phyloP scores from a whole-genome alignment of 2,888 invertebrate species.

The Caenorhabditis macrosperma region DNA sequence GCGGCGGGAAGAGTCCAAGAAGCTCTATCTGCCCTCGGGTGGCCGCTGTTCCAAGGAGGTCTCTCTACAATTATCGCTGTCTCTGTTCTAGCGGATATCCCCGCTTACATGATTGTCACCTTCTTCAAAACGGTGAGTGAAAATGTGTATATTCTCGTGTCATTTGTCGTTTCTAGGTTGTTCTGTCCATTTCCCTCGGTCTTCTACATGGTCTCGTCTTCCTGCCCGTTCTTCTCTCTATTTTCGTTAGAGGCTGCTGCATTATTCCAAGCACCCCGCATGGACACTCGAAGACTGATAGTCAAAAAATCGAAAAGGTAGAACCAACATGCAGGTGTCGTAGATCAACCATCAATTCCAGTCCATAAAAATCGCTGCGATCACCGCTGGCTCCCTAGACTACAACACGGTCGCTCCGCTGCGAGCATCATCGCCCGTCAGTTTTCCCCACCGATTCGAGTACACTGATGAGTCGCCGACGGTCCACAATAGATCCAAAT shows the following conservation, averaged over 20 bases:
- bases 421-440: conserved; percentile 44
- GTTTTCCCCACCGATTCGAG: conserved; percentile 49
- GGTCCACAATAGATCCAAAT: conserved; percentile 60
- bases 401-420: conserved; percentile 51
- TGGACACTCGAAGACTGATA: not conserved
- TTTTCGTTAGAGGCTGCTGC: conserved; percentile 78
- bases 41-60: conserved; percentile 89
- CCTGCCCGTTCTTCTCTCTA: conserved; percentile 84
- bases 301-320: conserved; percentile 48
- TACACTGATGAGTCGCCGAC: conserved; percentile 58
- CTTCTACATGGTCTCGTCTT: conserved; percentile 93
- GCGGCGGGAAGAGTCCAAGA: conserved; percentile 84
- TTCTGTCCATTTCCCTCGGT: conserved; percentile 82
- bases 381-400: conserved; percentile 34
- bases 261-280: conserved; percentile 56
- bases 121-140: conserved; percentile 91
- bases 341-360: conserved; percentile 2
- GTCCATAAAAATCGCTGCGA: conserved; percentile 30
- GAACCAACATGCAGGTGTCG: not conserved
- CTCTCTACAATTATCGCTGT: conserved; percentile 92
- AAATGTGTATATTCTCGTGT: conserved; percentile 83
- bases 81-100: conserved; percentile 89
- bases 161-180: conserved; percentile 62
- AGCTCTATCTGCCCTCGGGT: conserved; percentile 90
- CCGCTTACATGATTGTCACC: conserved; percentile 94